A percentile compares a stretch with the other conserved stretches of the same genome.
phyloP scores from a whole-genome alignment of 37 sponge, comb jelly and placozoan species.

The Chondrilla cf. caribensis region DNA sequence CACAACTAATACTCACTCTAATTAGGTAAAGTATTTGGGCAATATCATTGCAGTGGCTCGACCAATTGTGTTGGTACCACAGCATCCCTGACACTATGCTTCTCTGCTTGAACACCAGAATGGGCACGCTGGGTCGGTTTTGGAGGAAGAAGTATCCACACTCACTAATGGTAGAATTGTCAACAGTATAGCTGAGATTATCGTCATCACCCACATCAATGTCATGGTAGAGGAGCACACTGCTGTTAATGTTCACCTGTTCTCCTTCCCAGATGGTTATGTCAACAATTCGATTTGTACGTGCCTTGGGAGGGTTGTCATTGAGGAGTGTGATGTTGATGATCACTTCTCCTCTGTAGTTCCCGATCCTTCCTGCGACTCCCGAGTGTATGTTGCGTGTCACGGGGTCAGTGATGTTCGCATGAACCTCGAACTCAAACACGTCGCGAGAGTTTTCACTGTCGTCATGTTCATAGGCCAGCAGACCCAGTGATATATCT shows the following conservation, averaged over 20 bases:
- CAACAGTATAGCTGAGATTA: constrained; percentile 23
- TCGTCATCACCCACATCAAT: constrained; percentile 10
- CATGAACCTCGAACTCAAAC: constrained; percentile 30
- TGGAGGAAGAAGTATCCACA: constrained; percentile 38
- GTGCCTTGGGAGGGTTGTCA: constrained; percentile 27
- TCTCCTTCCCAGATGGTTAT: constrained; percentile 18
- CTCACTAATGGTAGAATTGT: too few relatives aligned
- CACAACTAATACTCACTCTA: neutral
- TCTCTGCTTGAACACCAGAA: constrained; percentile 27
- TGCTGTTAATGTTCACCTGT: neutral
- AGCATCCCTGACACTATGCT: constrained; percentile 22
- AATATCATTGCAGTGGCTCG: neutral
- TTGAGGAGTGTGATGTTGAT: constrained; percentile 49
- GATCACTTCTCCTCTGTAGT: constrained; percentile 23
- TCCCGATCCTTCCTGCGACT: neutral
- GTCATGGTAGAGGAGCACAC: constrained; percentile 21
- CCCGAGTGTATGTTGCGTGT: neutral
- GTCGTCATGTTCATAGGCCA: constrained; percentile 29
- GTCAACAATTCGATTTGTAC: too few relatives aligned
- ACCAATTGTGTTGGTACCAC: constrained; percentile 17
- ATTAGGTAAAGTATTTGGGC: too few relatives aligned
- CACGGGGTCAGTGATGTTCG: neutral
- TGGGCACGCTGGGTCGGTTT: neutral
- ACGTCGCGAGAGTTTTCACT: constrained; percentile 24
- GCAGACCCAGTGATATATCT: neutral